These are phyloP conservation scores for Physeter macrocephalus DNA, from an alignment of 2,113 vertebrate genomes.

Conservation along the genomic window DNA sequence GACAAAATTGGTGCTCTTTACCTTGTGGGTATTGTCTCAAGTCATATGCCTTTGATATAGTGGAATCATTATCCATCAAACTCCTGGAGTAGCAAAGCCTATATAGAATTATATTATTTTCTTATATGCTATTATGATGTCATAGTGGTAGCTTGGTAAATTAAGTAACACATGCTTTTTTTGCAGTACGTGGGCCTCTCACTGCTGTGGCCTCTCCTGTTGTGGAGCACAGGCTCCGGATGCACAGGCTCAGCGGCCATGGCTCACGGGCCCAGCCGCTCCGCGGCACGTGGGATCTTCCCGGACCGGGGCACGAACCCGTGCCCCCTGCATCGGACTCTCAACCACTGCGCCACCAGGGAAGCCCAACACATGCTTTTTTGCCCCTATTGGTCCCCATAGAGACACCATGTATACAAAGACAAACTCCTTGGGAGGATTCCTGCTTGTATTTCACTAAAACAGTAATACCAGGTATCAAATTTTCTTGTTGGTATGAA, in stretches of 20 bases:
- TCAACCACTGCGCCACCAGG: too few relatives aligned
- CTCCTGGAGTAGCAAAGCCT: neutral
- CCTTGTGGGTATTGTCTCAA: neutral
- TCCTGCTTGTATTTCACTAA: constrained; percentile 68
- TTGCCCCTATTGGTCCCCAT: neutral
- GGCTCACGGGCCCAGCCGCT: too few relatives aligned
- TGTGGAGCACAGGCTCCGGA: too few relatives aligned
- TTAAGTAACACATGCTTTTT: constrained; percentile 51
- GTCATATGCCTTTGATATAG: neutral
- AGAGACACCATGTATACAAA: constrained; percentile 29
- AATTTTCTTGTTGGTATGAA: constrained; percentile 71
- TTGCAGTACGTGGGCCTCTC: too few relatives aligned
- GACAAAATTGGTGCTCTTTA: neutral
- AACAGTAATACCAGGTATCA: constrained; percentile 60
- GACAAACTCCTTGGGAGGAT: constrained; percentile 56
- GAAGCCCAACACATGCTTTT: constrained; percentile 49
- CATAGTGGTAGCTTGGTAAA: constrained; percentile 26
- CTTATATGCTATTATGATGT: neutral
- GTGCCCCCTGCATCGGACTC: too few relatives aligned
- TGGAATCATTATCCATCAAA: neutral
- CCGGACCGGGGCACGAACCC: too few relatives aligned
- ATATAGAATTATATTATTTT: neutral
- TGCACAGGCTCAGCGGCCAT: too few relatives aligned
- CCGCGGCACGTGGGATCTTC: too few relatives aligned
- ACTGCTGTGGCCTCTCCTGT: too few relatives aligned